phyloP scores from a whole-genome alignment of 1,140 invertebrate genomes.

The Ostrea denselamellosa region DNA sequence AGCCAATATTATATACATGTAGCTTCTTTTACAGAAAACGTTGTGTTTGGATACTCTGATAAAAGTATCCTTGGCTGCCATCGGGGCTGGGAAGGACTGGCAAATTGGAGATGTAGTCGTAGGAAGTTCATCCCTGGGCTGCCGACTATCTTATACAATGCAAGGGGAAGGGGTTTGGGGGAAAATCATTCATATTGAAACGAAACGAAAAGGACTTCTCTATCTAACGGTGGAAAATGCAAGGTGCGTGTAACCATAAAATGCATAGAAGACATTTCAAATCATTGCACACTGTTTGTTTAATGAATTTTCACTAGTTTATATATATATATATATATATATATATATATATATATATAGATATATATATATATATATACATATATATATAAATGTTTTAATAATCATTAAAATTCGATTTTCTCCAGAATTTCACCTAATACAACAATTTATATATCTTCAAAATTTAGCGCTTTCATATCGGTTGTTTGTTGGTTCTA shows the following conservation, averaged over 20 bases:
- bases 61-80: background rate
- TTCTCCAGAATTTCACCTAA: too few species aligned
- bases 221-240: constrained; percentile 16
- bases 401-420: too few species aligned
- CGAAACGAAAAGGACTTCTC: background rate
- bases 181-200: background rate
- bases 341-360: too few species aligned
- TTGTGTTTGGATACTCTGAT: background rate
- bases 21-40: background rate
- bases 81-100: background rate
- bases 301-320: background rate
- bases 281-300: background rate
- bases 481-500: too few species aligned
- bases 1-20: background rate
- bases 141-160: background rate
- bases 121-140: background rate
- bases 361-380: too few species aligned
- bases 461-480: too few species aligned
- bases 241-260: background rate
- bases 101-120: constrained; percentile 3
- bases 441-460: too few species aligned
- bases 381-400: too few species aligned
- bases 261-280: too few species aligned
- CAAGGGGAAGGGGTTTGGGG: background rate
- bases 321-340: too few species aligned